Evolutionary conservation across 2,888 invertebrate genomes (phyloP).

Genomic region (Lomographa bimaculata): DNA sequence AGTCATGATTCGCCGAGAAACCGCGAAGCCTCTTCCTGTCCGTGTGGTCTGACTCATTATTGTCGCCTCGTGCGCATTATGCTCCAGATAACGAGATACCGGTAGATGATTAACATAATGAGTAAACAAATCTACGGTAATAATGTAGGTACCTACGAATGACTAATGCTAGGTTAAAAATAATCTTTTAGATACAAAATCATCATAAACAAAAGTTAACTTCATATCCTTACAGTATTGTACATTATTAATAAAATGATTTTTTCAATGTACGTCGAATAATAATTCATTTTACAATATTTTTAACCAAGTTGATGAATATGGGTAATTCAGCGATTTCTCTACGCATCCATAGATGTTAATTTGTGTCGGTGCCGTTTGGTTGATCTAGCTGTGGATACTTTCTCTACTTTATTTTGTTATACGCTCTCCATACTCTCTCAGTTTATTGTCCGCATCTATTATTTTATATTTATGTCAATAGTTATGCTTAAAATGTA

Average conservation of each 20-base stretch:
- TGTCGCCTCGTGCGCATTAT: slow-evolving; percentile 18
- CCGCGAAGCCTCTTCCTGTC: slow-evolving; percentile 45
- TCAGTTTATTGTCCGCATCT: not conserved
- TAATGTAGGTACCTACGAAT: no score
- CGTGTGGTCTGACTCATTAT: slow-evolving; percentile 42
- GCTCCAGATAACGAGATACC: slow-evolving; percentile 19
- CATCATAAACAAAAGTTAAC: no score
- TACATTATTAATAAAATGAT: no score
- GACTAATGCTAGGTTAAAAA: not conserved
- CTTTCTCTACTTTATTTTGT: slow-evolving; percentile 49
- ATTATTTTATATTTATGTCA: not conserved
- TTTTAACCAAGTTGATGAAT: no score
- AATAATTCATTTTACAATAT: no score
- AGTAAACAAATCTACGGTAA: slow-evolving; percentile 4
- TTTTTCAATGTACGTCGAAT: no score
- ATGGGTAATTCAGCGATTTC: slow-evolving; percentile 48
- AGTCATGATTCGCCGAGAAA: slow-evolving; percentile 46
- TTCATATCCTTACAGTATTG: no score
- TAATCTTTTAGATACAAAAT: no score
- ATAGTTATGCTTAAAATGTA: no score
- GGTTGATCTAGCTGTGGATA: slow-evolving; percentile 54
- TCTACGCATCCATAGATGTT: slow-evolving; percentile 46
- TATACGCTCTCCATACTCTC: slow-evolving; percentile 11
- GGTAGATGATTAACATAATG: slow-evolving; percentile 7
- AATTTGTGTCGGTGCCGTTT: slow-evolving; percentile 54